Conservation (phyloP, 2,888 invertebrate species). For the Scaptomyza cyrtandrae region DNA sequence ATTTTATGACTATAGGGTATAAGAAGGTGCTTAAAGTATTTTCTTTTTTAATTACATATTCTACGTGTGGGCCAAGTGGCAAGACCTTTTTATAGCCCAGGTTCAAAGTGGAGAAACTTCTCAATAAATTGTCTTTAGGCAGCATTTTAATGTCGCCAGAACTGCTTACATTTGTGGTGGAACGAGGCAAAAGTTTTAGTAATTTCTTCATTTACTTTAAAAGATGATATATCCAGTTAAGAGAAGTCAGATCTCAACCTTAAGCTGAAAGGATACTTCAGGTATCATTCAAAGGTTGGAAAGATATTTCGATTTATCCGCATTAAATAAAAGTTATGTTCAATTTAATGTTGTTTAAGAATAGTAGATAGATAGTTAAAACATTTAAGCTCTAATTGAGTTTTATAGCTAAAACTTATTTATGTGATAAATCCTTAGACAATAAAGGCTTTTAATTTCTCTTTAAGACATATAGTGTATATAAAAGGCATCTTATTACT, state of each 20-base stretch:
- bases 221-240: background rate
- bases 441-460: background rate
- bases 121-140: constrained; percentile 56
- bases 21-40: constrained; percentile 7
- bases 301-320: background rate
- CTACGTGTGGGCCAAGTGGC: constrained; percentile 38
- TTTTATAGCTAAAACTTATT: no score
- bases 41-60: constrained; percentile 29
- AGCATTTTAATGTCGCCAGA: constrained; percentile 43
- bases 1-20: background rate
- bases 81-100: constrained; percentile 37
- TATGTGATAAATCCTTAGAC: no score
- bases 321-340: background rate
- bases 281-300: no score
- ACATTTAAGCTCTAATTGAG: no score
- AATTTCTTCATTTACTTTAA: background rate
- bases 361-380: no score
- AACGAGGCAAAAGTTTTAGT: constrained; percentile 6
- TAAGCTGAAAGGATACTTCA: background rate
- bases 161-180: constrained; percentile 15
- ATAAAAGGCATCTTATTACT: background rate
- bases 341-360: no score
- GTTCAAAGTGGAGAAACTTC: constrained; percentile 32
- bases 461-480: background rate
- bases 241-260: background rate